Evolutionary conservation across 2,888 invertebrate species (phyloP).

Genomic region (Apomyelois bistriatella): DNA sequence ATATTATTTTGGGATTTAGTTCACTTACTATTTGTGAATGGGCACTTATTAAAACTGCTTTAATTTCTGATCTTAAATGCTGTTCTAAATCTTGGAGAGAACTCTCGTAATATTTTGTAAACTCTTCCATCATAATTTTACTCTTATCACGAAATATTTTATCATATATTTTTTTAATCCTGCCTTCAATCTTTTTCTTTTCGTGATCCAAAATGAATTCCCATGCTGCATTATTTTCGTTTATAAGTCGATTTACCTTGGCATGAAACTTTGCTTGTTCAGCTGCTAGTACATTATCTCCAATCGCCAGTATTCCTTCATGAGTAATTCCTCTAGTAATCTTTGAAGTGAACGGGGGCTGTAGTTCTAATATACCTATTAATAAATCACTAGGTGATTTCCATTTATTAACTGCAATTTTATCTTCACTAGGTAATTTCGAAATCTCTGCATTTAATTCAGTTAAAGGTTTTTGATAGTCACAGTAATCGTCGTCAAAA

Average conservation of each 20-base stretch:
- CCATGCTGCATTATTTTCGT: conserved; percentile 62
- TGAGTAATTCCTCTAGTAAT: conserved; percentile 63
- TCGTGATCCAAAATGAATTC: conserved; percentile 49
- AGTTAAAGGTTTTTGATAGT: conserved; percentile 22
- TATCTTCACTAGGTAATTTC: conserved; percentile 10
- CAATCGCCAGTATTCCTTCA: conserved; percentile 62
- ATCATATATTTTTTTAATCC: conserved; percentile 45
- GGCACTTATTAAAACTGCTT: conserved; percentile 37
- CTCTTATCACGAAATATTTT: conserved; percentile 52
- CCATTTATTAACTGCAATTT: conserved; percentile 39
- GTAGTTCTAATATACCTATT: conserved; percentile 53
- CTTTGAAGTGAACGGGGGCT: conserved; percentile 69
- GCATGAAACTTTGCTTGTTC: conserved; percentile 45
- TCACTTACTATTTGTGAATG: conserved; percentile 49
- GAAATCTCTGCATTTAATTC: conserved; percentile 15
- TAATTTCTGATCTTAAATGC: conserved; percentile 48
- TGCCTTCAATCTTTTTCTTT: conserved; percentile 39
- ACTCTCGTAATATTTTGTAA: conserved; percentile 52
- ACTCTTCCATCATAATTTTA: conserved; percentile 51
- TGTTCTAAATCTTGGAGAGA: conserved; percentile 58
- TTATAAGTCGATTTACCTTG: conserved; percentile 36
- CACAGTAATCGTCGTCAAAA: conserved; percentile 43
- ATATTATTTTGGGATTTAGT: conserved; percentile 52
- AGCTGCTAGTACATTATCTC: conserved; percentile 44
- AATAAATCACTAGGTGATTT: conserved; percentile 65